Evolutionary conservation across 2,888 invertebrate genomes (phyloP).

Genomic region (Opisthograptis luteolata): DNA sequence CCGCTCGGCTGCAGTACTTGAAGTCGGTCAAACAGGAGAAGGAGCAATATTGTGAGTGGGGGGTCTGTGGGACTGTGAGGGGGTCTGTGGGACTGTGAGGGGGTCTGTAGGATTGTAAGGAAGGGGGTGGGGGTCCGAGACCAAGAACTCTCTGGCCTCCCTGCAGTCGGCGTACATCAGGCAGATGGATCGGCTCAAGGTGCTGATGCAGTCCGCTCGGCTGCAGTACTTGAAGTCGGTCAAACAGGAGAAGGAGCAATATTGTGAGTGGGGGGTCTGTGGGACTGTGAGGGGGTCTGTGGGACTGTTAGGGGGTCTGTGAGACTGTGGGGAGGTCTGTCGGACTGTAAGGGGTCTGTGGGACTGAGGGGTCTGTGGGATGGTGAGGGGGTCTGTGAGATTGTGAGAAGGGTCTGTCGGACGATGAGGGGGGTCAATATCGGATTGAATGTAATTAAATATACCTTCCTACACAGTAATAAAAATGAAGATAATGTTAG

Average conservation of each 20-base stretch:
- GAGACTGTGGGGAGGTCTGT: too few relatives aligned
- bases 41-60: constrained; percentile 88
- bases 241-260: constrained; percentile 91
- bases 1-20: constrained; percentile 89
- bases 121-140: constrained; percentile 91
- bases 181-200: constrained; percentile 91
- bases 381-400: neutral
- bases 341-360: too few relatives aligned
- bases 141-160: constrained; percentile 89
- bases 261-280: constrained; percentile 79
- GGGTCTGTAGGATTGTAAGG: too few relatives aligned
- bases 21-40: constrained; percentile 89
- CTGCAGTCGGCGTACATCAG: constrained; percentile 92
- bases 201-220: constrained; percentile 88
- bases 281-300: neutral
- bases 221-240: constrained; percentile 89
- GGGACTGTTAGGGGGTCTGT: too few relatives aligned
- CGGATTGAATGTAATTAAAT: too few relatives aligned
- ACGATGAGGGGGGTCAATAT: too few relatives aligned
- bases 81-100: too few relatives aligned
- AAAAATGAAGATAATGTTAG: too few relatives aligned
- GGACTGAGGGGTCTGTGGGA: constrained; percentile 59
- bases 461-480: too few relatives aligned
- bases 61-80: neutral
- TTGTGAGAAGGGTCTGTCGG: too few relatives aligned